Base-by-base conservation (phyloP, 2,797 vertebrate species). In the Melanogrammus aeglefinus region DNA sequence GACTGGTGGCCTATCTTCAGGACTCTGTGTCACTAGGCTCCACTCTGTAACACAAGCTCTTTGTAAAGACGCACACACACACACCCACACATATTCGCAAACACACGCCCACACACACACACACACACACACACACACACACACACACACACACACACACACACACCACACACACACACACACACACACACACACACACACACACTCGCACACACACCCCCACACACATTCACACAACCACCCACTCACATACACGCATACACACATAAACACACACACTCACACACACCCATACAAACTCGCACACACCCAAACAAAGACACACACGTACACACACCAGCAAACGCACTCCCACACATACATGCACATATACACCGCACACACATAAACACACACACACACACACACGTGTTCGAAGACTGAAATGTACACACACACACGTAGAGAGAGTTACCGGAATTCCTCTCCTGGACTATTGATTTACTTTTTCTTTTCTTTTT, bases 381-480 rank as follows among this genome's bases (percentile, higher is more conserved):
- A 14, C 12, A 44, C 41, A 44, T n/a, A n/a, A n/a, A n/a, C 41
- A 44, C 41, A 44, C 3, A 44, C 10, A 44, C 0, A 44, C 41
- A 44, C 12, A 44, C 41, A 44, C 14, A 44, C 1, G 3, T 33
- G 31, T 33, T 33, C 31, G 4, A 33, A 33, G 31, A 33, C 31
- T 3, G 31, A 33, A 2, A 33, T 3, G 31, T 33, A 4, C 36
- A 38, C 38, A 38, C 73, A 81, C 27, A 31, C 69, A 71, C 29
- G 14, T 31, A 71, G 24, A 72, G 29, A 72, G 29, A 72, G 78
- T 93, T 92, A 89, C 93, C 90, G 92, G 91, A 93, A 94, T 83
- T 84, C 81, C 88, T 90, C 80, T 80, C 82, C 78, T 90, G 81
- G 79, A 14, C 6, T 92, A 93, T 93, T 92, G 92, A 94, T 94